phyloP scores from a whole-genome alignment of 1,140 invertebrate genomes.

The Stratiolaelaps scimitus region DNA sequence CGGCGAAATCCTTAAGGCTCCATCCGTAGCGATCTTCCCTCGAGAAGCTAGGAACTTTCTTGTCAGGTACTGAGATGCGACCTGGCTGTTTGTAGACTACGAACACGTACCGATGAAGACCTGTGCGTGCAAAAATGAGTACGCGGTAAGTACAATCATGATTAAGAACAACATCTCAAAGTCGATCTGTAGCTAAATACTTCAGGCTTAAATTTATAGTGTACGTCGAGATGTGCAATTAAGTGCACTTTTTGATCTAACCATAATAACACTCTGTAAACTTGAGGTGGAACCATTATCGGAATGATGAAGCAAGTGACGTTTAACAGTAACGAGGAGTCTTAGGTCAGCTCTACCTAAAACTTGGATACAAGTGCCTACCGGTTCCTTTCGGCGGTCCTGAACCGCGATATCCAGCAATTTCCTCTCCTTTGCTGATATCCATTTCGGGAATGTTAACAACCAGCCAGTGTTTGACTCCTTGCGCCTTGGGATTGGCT shows the following conservation, averaged over 20 bases:
- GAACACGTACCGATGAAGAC: conserved; percentile 45
- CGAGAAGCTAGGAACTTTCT: conserved; percentile 30
- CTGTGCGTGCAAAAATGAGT: conserved; percentile 31
- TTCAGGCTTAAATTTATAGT: too few relatives aligned
- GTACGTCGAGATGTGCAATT: too few relatives aligned
- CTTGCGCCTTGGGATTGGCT: conserved; percentile 37
- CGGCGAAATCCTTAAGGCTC: conserved; percentile 40
- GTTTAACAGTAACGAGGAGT: too few relatives aligned
- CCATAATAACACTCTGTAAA: too few relatives aligned
- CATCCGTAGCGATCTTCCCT: conserved; percentile 39
- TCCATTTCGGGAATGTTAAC: conserved; percentile 40
- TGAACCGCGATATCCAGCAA: conserved; percentile 40
- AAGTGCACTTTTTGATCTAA: too few relatives aligned
- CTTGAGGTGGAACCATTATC: too few relatives aligned
- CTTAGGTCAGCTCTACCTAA: too few relatives aligned
- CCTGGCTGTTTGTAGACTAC: conserved; percentile 43
- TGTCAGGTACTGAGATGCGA: conserved; percentile 39
- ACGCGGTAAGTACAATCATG: too few relatives aligned
- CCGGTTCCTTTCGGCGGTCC: conserved; percentile 40
- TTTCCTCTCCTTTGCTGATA: conserved; percentile 38
- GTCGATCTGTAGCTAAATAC: too few relatives aligned
- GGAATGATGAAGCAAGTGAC: too few relatives aligned
- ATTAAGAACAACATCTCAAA: too few relatives aligned
- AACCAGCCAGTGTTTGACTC: conserved; percentile 41
- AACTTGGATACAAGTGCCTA: conserved; percentile 30